Evolutionary conservation across 2,113 vertebrate genomes (phyloP), one percentile per base, ranked within the genome.

Genomic region (Atractosteus spatula): DNA sequence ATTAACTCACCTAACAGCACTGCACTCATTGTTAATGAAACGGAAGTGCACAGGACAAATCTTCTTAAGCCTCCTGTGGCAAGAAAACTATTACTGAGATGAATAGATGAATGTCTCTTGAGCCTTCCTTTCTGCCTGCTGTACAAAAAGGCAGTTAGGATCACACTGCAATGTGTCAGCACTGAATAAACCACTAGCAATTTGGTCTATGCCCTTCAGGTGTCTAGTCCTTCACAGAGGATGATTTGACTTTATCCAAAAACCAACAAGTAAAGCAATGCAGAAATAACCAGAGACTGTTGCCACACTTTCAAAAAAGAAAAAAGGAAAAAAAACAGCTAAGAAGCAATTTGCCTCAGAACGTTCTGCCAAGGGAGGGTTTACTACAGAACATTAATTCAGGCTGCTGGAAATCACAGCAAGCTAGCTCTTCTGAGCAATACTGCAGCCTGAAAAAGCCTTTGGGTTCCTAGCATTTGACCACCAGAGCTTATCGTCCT

Each of bases 11-110:
- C 85, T 79, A 91, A 85, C 75, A 91, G 83, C 86, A 86, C 86
- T 80, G 78, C 75, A 81, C 84, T 91, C 82, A 80, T 74, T 87
- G 78, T 77, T 91, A 90, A 86, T 85, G 83, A 87, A 89, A 90
- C 88, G 85, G 84, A 81, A 85, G 76, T 80, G 85, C 77, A 76
- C 80, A 87, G 76, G 82, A 88, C 85, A 90, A 89, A 89, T 91
- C 88, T 88, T 88, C 84, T 87, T 78, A 86, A 87, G 78, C 81
- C 86, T 92, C 86, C 82, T 0, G 84, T 89, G 88, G 84, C 80
- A 91, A 85, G 83, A 81, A 91, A 89, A 89, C 86, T 91, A 88
- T 89, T 87, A 91, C 47, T 86, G 76, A 87, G 89, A 90, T 85
- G 88, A 93, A 91, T 80, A 85, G 85, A 81, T 89, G 76, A 76